Evolutionary conservation across 2,888 invertebrate genomes (phyloP), one percentile per base, ranked within the genome.

Genomic region (Chironomus riparius): DNA sequence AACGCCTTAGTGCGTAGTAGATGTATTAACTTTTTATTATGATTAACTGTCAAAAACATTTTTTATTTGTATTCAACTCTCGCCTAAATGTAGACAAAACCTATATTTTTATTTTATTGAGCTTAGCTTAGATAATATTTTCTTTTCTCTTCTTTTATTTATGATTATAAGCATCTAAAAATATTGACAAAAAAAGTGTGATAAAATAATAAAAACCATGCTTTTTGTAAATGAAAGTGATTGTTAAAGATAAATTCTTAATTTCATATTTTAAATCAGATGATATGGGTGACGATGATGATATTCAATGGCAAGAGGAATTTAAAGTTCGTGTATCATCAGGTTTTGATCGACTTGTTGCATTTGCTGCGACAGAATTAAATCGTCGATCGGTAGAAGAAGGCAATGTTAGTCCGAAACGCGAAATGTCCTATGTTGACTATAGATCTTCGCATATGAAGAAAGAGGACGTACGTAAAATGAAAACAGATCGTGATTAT

Each of bases 341-440:
- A 79, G 94, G 95, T 75, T 97, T 97, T 86, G 97, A 97, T 85
- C 91, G 95, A 79, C 87, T 97, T 80, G 94, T 97, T 79, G 95
- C 95, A 77, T 94, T 95, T 82, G 96, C 96, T 70, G 94, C 95
- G 61, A 95, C 94, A 15, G 96, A 96, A 81, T 87, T 95, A 82
- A 95, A 94, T 84, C 90, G 94, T 81, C 88, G 94, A 77, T 88
- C 93, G 77, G 88, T 93, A 77, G 93, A 93, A 61, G 91, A 91
- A 0, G 94, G 94, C 84, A 92, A 92, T 79, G 89, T 87, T 74
- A 74, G 74, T 62, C 74, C 74, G 3, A 74, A 74, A 24, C 68
- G 68, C 28, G 68, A 68, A 68, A 65, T 48, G 21, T 18, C 68
- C 15, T 68, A 68, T 28, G 38, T 38, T 47, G 61, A 65, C n/a